Percentiles rank a stretch among this genome's conserved stretches.
phyloP scores from a whole-genome alignment of 2,113 vertebrate species.

The Mystacornis crossleyi region DNA sequence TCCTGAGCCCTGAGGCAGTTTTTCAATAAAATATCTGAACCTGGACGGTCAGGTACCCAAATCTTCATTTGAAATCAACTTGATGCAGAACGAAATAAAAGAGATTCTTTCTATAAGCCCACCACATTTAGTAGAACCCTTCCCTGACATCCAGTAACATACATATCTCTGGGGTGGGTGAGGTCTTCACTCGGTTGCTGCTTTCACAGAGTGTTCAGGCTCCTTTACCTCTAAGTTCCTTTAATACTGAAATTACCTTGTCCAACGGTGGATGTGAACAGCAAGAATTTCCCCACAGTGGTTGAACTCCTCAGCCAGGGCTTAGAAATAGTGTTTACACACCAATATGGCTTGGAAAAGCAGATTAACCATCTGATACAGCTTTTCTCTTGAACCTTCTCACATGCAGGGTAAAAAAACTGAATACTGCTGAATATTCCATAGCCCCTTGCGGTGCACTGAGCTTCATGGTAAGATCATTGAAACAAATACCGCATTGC shows the following conservation, averaged over 20 bases:
- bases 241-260: background rate
- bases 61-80: background rate
- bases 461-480: background rate
- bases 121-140: background rate
- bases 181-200: background rate
- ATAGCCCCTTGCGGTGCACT: background rate
- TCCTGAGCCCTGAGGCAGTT: background rate
- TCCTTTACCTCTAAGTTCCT: background rate
- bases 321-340: background rate
- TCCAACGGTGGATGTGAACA: fast-evolving
- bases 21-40: background rate
- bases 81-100: background rate
- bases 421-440: background rate
- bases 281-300: background rate
- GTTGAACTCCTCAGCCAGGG: background rate
- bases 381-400: background rate
- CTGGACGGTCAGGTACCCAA: background rate
- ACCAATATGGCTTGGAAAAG: background rate
- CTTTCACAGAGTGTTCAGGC: background rate
- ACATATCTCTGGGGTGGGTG: background rate
- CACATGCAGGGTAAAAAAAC: background rate
- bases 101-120: background rate
- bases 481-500: background rate
- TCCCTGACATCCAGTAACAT: background rate
- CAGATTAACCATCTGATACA: background rate